Evolutionary conservation across 1,140 invertebrate species (phyloP).

Genomic region (Chionoecetes opilio): DNA sequence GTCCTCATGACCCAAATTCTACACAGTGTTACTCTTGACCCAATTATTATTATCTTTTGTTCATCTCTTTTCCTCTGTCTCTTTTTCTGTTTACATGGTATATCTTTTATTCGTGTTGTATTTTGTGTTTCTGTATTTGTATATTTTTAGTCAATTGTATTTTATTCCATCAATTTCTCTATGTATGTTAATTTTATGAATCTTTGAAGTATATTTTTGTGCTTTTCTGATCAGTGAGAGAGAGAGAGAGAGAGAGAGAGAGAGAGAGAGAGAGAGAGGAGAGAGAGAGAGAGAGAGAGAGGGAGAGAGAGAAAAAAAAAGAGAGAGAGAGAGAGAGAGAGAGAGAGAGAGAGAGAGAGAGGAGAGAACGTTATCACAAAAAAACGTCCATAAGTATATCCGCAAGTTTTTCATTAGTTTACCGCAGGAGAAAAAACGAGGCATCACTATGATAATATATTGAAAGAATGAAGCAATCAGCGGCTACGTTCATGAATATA

Average conservation of each 20-base stretch:
- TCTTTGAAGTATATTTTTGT: no score
- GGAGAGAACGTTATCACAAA: not conserved
- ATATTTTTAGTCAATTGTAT: not conserved
- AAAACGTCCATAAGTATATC: not conserved
- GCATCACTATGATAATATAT: not conserved
- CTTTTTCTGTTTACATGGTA: not conserved
- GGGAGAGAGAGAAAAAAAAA: not conserved
- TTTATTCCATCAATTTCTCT: no score
- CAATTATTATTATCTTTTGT: not conserved
- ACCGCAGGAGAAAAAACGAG: not conserved
- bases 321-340: not conserved
- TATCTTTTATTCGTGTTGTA: not conserved
- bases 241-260: conserved; percentile 23
- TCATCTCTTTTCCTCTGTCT: not conserved
- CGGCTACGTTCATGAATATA: not conserved
- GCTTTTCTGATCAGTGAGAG: not conserved
- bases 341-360: not conserved
- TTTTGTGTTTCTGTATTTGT: not conserved
- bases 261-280: not conserved
- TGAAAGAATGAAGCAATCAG: conserved; percentile 12
- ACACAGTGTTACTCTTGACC: conserved; percentile 36
- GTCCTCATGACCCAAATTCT: not conserved
- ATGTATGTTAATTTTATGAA: no score
- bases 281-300: not conserved
- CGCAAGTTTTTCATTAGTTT: not conserved